phyloP scores from a whole-genome alignment of 2,888 invertebrate species.

The Sphinx pinastri region DNA sequence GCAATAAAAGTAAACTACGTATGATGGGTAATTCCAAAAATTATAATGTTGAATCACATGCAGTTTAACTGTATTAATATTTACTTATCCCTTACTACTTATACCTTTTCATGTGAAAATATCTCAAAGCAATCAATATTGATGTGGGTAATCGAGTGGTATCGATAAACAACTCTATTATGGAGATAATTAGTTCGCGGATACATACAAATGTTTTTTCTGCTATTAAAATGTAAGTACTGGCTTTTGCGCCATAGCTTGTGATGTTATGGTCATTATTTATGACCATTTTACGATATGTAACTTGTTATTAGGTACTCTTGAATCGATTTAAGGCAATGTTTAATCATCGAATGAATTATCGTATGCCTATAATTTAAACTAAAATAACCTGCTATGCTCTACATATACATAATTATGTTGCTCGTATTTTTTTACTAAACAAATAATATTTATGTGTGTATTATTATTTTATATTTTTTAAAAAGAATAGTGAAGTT shows the following conservation, averaged over 20 bases:
- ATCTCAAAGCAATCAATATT: conserved; percentile 60
- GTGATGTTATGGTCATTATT: conserved; percentile 50
- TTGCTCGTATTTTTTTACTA: no score
- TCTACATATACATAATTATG: not conserved
- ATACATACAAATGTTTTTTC: conserved; percentile 49
- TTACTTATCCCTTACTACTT: conserved; percentile 38
- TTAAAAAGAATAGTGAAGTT: no score
- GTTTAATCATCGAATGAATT: not conserved
- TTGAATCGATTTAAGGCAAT: conserved; percentile 15
- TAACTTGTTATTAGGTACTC: conserved; percentile 7
- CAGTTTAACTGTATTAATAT: conserved; percentile 38
- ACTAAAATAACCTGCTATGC: not conserved
- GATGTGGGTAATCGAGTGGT: conserved; percentile 57
- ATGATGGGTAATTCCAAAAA: conserved; percentile 50
- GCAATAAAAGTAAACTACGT: conserved; percentile 40
- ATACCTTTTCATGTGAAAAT: conserved; percentile 63
- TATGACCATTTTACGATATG: conserved; percentile 46
- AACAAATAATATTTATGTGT: no score
- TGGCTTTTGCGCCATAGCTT: conserved; percentile 47
- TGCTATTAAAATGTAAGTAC: conserved; percentile 53
- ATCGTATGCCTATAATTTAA: conserved; percentile 2
- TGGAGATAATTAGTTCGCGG: conserved; percentile 68
- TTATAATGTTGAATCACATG: conserved; percentile 49
- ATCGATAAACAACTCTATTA: conserved; percentile 68
- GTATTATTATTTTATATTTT: no score